Evolutionary conservation across 2,888 invertebrate species (phyloP).

Genomic region (Patella pellucida): DNA sequence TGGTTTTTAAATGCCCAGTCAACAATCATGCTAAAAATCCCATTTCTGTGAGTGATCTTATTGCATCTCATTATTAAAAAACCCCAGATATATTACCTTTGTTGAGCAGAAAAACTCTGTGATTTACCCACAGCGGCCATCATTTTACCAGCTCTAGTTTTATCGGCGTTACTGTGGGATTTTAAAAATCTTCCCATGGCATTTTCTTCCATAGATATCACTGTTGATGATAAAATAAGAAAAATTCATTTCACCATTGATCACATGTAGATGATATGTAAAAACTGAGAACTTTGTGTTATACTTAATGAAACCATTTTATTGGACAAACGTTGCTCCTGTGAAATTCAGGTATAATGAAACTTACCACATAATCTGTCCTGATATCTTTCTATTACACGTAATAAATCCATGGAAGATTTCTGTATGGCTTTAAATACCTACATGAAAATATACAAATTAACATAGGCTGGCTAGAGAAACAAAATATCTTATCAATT

Average conservation of each 20-base stretch:
- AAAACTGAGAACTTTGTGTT: background rate
- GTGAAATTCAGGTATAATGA: background rate
- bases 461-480: background rate
- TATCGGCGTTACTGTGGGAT: slow-evolving; percentile 89
- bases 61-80: too few relatives aligned
- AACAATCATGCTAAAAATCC: too few relatives aligned
- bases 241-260: background rate
- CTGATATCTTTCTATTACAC: slow-evolving; percentile 92
- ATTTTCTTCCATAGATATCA: slow-evolving; percentile 94
- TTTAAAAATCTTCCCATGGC: slow-evolving; percentile 93
- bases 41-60: too few relatives aligned
- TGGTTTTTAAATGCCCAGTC: too few relatives aligned
- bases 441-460: slow-evolving; percentile 43
- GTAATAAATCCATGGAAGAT: slow-evolving; percentile 87
- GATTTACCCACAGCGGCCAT: slow-evolving; percentile 89
- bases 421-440: slow-evolving; percentile 82
- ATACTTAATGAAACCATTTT: too few relatives aligned
- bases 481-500: background rate
- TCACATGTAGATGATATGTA: background rate
- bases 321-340: too few relatives aligned
- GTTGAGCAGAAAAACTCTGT: slow-evolving; percentile 90
- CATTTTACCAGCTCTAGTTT: slow-evolving; percentile 86
- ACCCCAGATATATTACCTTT: slow-evolving; percentile 73
- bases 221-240: background rate
- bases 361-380: slow-evolving; percentile 86